Base-by-base conservation (phyloP, 2,888 invertebrate genomes). In the Thymelicus acteon region DNA sequence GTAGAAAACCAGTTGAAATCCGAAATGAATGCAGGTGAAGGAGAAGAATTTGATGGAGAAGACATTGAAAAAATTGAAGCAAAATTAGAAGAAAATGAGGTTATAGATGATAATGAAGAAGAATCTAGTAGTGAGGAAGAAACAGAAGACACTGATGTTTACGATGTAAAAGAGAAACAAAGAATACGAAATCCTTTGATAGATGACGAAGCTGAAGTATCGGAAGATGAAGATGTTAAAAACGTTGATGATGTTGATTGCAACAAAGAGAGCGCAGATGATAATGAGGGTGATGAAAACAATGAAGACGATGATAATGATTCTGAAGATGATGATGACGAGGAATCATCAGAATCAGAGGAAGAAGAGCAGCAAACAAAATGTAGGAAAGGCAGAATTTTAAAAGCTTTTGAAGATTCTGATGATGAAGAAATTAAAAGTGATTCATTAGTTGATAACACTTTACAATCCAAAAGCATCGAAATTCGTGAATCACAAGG, bases 161-260 rank as follows among this genome's bases (percentile, higher is more conserved):
- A 73, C 66, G 72, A 76, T 39, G 49, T 77, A 68, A 76, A 77
- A 57, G 78, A 82, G 44, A 92, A 92, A 66, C 87, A 89, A 10
- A 87, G 85, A 67, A 91, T 91, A 74, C 83, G 82, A 40, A 93
- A 92, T 72, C 85, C 88, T 39, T 86, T 92, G 83, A 75, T 93
- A 69, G 90, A 91, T 70, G 91, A 94, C 72, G 94, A 95, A 77
- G 95, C 95, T 58, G 93, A 93, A 74, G 94, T 92, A 76, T 90
- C 94, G 7, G 91, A 93, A 60, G 85, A 87, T 72, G 91, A 91
- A 54, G 84, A 86, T 67, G 81, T 80, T 15, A 54, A 40, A 64
- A 65, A 62, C 49, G 68, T 74, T 31, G 72, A 75, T 6, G 74
- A 72, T 48, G 77, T 4, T 15, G 15, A 54, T 12, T 54, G 77